A percentile compares a stretch with the other conserved stretches of the same genome.
Conservation (phyloP, 2,888 invertebrate species). For the Tubulanus polymorphus region DNA sequence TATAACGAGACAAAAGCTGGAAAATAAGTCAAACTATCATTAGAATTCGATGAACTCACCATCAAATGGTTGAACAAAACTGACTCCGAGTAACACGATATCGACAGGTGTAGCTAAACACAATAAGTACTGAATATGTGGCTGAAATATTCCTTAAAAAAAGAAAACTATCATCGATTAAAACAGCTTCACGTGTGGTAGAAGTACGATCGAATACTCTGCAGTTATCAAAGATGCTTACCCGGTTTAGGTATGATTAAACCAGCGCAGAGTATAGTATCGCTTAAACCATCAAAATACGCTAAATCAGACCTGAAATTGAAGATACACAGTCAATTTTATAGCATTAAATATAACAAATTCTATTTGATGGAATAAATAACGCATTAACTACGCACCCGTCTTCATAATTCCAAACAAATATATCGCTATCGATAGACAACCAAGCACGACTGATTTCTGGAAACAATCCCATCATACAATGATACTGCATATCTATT, state of each 20-base stretch:
- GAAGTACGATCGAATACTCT: too few species aligned
- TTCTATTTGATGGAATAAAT: not conserved
- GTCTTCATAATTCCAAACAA: conserved; percentile 96
- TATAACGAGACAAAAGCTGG: too few species aligned
- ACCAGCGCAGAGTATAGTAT: conserved; percentile 90
- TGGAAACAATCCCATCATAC: conserved; percentile 95
- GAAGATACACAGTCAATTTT: not conserved
- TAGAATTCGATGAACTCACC: too few species aligned
- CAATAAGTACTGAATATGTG: conserved; percentile 83
- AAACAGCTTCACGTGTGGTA: not conserved
- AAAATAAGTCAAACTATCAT: conserved; percentile 6
- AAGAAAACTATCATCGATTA: conserved; percentile 2
- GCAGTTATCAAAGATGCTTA: conserved; percentile 21
- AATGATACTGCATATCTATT: conserved; percentile 91
- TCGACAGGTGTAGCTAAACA: conserved; percentile 92
- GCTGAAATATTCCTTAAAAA: conserved; percentile 73
- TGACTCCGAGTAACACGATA: conserved; percentile 80
- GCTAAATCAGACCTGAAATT: conserved; percentile 78
- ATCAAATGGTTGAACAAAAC: conserved; percentile 48
- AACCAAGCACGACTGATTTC: conserved; percentile 96
- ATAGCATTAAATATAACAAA: not conserved
- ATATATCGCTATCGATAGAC: conserved; percentile 95
- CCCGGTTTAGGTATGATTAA: conserved; percentile 75
- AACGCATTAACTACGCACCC: conserved; percentile 54
- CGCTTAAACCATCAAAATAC: conserved; percentile 91